Base-by-base conservation (phyloP, 2,113 vertebrate species). In the Castor canadensis region DNA sequence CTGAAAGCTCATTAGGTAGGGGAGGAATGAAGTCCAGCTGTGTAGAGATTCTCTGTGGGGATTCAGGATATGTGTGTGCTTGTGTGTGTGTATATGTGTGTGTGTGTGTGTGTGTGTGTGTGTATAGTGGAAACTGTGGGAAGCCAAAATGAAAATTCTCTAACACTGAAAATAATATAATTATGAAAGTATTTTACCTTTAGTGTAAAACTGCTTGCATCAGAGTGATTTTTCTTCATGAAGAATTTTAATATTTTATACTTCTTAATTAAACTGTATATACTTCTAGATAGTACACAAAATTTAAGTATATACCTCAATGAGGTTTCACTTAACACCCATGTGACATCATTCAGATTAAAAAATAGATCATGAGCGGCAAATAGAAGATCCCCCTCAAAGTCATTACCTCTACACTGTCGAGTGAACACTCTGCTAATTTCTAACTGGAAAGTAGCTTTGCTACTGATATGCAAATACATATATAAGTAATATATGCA, bases 1-100 rank as follows among this genome's bases (percentile, higher is more conserved):
- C 94, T 69, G 96, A 54, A 95, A 97, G 97, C 97, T 98, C 98
- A 98, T 98, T 98, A 98, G 96, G 71, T 85, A 83, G 71, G 69
- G 88, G 87, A 97, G 94, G 97, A 96, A 96, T 76, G 49, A 91
- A 71, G 56, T 83, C 95, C 40, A 49, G 93, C 0, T 0, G 0
- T 0, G 0, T 38, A 38, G 11, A 40, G 7, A 0, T 95, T 97
- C 97, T 98, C 98, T 94, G 96, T 87, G 96, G 98, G 98, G 96
- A 97, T 5, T 6, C 15, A 3, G 62, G 97, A 98, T 97, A 93
- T 35, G 83, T 97, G 96, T 96, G 96, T 96, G 95, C 94, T n/a
- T n/a, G n/a, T n/a, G n/a, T n/a, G n/a, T n/a, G n/a, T n/a, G n/a
- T n/a, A n/a, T n/a, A n/a, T n/a, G n/a, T n/a, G n/a, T n/a, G n/a